These are phyloP conservation scores for Antheraea mylitta DNA, from an alignment of 1,140 invertebrate genomes.

Conservation along the genomic window DNA sequence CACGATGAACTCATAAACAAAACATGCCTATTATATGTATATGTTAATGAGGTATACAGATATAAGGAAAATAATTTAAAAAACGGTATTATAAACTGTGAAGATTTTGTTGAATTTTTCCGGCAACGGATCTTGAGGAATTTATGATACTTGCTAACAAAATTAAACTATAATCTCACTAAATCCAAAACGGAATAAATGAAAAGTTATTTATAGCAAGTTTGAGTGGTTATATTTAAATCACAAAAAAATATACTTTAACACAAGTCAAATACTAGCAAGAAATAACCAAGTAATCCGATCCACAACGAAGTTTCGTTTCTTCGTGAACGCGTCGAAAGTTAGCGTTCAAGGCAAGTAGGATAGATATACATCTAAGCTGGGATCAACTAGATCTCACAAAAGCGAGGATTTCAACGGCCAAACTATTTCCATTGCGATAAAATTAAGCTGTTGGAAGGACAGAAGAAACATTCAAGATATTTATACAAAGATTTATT, in stretches of 20 bases:
- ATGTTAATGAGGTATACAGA: not conserved
- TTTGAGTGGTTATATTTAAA: no score
- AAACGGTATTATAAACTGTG: not conserved
- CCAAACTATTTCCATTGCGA: not conserved
- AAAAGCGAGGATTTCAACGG: not conserved
- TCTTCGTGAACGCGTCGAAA: not conserved
- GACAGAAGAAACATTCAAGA: slow-evolving; percentile 2
- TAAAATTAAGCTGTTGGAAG: not conserved
- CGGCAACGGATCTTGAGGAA: not conserved
- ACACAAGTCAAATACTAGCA: no score
- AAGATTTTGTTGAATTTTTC: not conserved
- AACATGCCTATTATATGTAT: not conserved
- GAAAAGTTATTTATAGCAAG: no score
- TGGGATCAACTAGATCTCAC: slow-evolving; percentile 1
- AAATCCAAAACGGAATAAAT: not conserved
- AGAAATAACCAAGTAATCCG: not conserved
- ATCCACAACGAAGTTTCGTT: not conserved
- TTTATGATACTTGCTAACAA: not conserved
- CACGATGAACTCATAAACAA: not conserved
- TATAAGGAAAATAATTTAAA: not conserved
- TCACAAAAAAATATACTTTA: no score
- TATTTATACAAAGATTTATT: slow-evolving; percentile 11
- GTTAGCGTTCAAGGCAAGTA: not conserved
- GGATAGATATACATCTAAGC: not conserved
- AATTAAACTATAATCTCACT: not conserved